These are phyloP conservation scores for Troides oblongomaculatus DNA, from an alignment of 2,888 invertebrate genomes.

Conservation along the genomic window DNA sequence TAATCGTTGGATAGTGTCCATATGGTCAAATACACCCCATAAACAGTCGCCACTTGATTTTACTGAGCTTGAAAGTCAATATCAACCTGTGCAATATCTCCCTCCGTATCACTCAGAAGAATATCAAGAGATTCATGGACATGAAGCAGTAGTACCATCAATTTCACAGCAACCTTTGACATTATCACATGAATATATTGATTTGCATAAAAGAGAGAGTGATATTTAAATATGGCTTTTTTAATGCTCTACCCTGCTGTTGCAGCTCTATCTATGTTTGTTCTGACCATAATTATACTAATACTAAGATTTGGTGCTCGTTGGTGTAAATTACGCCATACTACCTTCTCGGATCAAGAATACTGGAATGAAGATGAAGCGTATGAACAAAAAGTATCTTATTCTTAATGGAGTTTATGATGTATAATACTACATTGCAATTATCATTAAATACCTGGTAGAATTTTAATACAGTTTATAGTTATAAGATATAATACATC, in stretches of 20 bases:
- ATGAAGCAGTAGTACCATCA: slow-evolving; percentile 53
- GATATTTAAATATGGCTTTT: slow-evolving; percentile 88
- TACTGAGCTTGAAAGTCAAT: slow-evolving; percentile 83
- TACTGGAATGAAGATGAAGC: slow-evolving; percentile 83
- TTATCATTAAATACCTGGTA: too few relatives aligned
- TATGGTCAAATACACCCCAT: slow-evolving; percentile 92
- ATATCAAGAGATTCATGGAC: slow-evolving; percentile 49
- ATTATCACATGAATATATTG: slow-evolving; percentile 78
- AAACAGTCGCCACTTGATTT: slow-evolving; percentile 90
- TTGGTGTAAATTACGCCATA: slow-evolving; percentile 85
- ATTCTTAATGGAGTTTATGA: slow-evolving; percentile 56
- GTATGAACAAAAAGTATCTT: slow-evolving; percentile 83
- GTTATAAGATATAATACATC: too few relatives aligned
- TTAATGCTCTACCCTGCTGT: slow-evolving; percentile 89
- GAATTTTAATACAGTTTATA: too few relatives aligned
- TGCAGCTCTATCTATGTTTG: slow-evolving; percentile 85
- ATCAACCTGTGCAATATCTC: slow-evolving; percentile 53
- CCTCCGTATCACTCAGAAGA: slow-evolving; percentile 53
- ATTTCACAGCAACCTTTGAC: slow-evolving; percentile 64
- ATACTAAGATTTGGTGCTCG: slow-evolving; percentile 87
- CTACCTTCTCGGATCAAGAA: slow-evolving; percentile 81
- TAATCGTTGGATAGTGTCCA: slow-evolving; percentile 90
- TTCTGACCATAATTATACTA: slow-evolving; percentile 86
- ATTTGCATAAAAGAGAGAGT: slow-evolving; percentile 88
- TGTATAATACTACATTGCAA: too few relatives aligned